phyloP scores from a whole-genome alignment of 2,888 invertebrate species.

The Tyria jacobaeae region DNA sequence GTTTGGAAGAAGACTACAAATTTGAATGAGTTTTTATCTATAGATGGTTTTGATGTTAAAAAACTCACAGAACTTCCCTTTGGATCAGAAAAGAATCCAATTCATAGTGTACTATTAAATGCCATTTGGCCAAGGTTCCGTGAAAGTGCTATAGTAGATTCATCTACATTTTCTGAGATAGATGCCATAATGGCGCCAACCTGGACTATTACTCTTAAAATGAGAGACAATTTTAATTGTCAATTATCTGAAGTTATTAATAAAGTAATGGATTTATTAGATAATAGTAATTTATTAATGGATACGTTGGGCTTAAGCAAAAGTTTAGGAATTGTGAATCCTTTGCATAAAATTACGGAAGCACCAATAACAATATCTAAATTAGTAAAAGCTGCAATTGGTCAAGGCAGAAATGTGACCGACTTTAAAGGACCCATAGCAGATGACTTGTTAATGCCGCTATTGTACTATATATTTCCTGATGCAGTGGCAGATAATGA shows the following conservation, averaged over 20 bases:
- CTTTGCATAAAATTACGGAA: slow-evolving; percentile 91
- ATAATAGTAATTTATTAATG: slow-evolving; percentile 79
- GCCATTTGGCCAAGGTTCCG: slow-evolving; percentile 95
- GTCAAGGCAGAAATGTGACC: slow-evolving; percentile 83
- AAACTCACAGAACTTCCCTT: slow-evolving; percentile 90
- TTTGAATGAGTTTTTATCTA: slow-evolving; percentile 79
- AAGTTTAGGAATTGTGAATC: slow-evolving; percentile 84
- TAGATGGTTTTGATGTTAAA: slow-evolving; percentile 82
- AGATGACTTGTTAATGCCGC: slow-evolving; percentile 90
- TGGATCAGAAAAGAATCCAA: slow-evolving; percentile 94
- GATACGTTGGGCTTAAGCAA: slow-evolving; percentile 80
- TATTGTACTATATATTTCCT: slow-evolving; percentile 95
- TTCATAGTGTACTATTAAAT: slow-evolving; percentile 91
- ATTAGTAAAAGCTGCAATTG: slow-evolving; percentile 83
- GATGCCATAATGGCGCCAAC: slow-evolving; percentile 92
- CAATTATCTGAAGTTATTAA: slow-evolving; percentile 91
- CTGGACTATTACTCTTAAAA: slow-evolving; percentile 91
- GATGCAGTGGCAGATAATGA: slow-evolving; percentile 91
- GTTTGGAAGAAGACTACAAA: slow-evolving; percentile 87
- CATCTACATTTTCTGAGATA: slow-evolving; percentile 94
- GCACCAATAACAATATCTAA: slow-evolving; percentile 90
- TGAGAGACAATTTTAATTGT: slow-evolving; percentile 90
- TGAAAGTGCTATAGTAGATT: slow-evolving; percentile 95
- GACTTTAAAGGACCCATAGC: slow-evolving; percentile 91
- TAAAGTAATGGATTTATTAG: slow-evolving; percentile 90